Base-by-base conservation (phyloP, 2,888 invertebrate species). In the Ceriagrion tenellum region DNA sequence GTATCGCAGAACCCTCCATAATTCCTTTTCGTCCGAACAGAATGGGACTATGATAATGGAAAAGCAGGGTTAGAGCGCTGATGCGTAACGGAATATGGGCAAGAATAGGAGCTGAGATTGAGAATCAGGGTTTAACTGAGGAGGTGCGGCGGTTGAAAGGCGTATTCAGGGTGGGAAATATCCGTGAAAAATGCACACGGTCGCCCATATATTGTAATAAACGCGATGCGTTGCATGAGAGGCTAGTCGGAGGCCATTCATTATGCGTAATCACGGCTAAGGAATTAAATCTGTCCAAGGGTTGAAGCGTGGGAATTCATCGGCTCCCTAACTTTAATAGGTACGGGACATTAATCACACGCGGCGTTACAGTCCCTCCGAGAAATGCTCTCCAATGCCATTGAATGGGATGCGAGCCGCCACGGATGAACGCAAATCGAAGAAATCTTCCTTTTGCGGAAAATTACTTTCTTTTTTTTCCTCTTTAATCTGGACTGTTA, bases 161-260 rank as follows among this genome's bases (percentile, higher is more conserved):
- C 30, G 35, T n/a, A 47, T 47, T n/a, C 2, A 56, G 26, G n/a
- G 89, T 6, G 10, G n/a, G 55, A 35, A 91, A 91, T 23, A 40
- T 35, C 59, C 47, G 93, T 74, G 93, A 93, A 93, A 91, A 47
- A 74, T 93, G 74, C 69, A 93, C 23, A 69, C 74, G n/a, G 69
- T 26, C 47, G 26, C 69, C 55, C 93, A 47, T 26, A 89, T 55
- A n/a, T 47, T 74, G 93, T 93, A 93, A 93, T 93, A 74, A 93
- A 74, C n/a, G 69, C 69, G 40, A 91, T 91, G 40, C 47, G 74
- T 69, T 69, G 47, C 69, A 93, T 74, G 40, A 40, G n/a, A 69
- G 47, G 93, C 30, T 16, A 2, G 59, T 40, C 26, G 69, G 20
- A 18, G 63, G 69, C n/a, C 93, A 47, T 93, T 93, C 63, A 69